Conservation (phyloP, 2,888 invertebrate species). For the Ptychoptera contaminata region DNA sequence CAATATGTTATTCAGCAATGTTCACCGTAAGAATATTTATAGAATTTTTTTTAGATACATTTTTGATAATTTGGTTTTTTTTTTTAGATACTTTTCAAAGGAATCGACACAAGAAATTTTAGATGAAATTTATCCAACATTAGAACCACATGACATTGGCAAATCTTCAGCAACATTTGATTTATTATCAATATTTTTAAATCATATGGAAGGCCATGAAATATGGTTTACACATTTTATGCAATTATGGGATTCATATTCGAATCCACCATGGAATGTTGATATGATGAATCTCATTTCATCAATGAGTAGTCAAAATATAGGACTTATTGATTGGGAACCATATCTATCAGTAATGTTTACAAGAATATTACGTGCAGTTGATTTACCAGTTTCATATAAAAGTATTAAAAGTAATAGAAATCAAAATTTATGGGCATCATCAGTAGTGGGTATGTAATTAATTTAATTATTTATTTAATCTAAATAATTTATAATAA, state of each 20-base stretch:
- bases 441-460: conserved; percentile 11
- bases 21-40: conserved; percentile 10
- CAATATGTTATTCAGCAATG: conserved; percentile 11
- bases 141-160: conserved; percentile 55
- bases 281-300: conserved; percentile 57
- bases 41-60: conserved; percentile 1
- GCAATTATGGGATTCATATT: conserved; percentile 60
- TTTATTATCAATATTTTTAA: conserved; percentile 55
- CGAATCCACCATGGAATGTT: conserved; percentile 39
- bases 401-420: conserved; percentile 45
- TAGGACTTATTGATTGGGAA: conserved; percentile 78
- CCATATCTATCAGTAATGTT: conserved; percentile 67
- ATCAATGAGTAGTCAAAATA: conserved; percentile 52
- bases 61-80: conserved; percentile 4
- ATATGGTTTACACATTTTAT: conserved; percentile 70
- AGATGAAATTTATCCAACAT: conserved; percentile 60
- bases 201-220: conserved; percentile 48
- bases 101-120: conserved; percentile 73
- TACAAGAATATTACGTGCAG: conserved; percentile 49
- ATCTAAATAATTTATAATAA: conserved; percentile 8
- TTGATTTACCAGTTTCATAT: conserved; percentile 65
- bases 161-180: conserved; percentile 37
- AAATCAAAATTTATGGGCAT: conserved; percentile 29
- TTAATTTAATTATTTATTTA: background rate
- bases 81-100: conserved; percentile 49